Evolutionary conservation across 2,797 vertebrate species (phyloP).

Genomic region (Enteromius fasciolatus): DNA sequence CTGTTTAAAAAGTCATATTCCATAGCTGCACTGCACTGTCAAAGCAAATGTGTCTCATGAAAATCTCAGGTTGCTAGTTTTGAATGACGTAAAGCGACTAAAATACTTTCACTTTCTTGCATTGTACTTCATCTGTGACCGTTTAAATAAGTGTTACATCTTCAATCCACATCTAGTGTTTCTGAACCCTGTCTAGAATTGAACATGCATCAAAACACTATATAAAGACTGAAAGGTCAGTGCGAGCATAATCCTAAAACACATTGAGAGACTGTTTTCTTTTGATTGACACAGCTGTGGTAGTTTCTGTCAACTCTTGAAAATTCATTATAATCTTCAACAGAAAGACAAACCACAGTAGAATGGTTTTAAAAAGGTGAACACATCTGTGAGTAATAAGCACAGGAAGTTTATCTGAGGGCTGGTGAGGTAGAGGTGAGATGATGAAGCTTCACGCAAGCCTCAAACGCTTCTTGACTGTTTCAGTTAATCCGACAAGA

Average conservation of each 20-base stretch:
- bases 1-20: not conserved
- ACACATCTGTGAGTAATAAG: constrained; percentile 7
- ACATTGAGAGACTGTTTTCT: not conserved
- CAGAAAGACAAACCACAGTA: not conserved
- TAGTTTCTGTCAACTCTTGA: not conserved
- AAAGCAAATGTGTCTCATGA: not conserved
- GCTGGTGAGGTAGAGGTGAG: not conserved
- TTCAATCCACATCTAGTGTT: constrained; percentile 44
- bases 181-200: not conserved
- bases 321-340: not conserved
- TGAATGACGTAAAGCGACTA: constrained; percentile 7
- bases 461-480: not conserved
- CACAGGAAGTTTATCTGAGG: not conserved
- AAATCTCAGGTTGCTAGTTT: not conserved
- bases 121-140: constrained; percentile 1
- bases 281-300: not conserved
- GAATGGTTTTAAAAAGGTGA: not conserved
- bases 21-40: not conserved
- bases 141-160: constrained; percentile 33
- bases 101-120: constrained; percentile 41
- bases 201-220: constrained; percentile 12
- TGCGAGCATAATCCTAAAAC: not conserved
- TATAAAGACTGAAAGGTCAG: not conserved
- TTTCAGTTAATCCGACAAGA: not conserved
- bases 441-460: not conserved